phyloP scores from a whole-genome alignment of 2,797 vertebrate genomes.

The Margarornis squamiger region DNA sequence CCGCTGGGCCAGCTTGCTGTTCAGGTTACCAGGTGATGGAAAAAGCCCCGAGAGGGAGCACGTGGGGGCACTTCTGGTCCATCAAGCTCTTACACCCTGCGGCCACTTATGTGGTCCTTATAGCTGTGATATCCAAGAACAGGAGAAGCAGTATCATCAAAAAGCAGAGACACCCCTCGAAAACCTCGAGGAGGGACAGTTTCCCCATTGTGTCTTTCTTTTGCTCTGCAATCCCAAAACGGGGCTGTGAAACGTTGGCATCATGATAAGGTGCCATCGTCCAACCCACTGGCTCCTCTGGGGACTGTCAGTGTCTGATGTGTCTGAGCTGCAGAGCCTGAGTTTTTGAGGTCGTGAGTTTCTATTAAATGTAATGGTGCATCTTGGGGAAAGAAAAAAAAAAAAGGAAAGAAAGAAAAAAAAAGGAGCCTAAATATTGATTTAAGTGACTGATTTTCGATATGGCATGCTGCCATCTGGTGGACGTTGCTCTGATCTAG shows the following conservation, averaged over 20 bases:
- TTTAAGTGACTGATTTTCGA: slow-evolving; percentile 57
- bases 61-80: rapidly evolving
- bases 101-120: rapidly evolving
- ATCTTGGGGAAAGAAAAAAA: not conserved
- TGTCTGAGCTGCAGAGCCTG: not conserved
- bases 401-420: too few relatives aligned
- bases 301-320: not conserved
- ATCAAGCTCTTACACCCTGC: not conserved
- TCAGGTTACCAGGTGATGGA: not conserved
- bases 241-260: not conserved
- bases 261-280: rapidly evolving
- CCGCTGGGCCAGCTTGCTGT: rapidly evolving
- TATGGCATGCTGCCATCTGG: slow-evolving; percentile 72
- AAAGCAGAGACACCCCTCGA: not conserved
- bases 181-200: not conserved
- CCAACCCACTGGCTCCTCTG: not conserved
- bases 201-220: not conserved
- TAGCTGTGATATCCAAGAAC: not conserved
- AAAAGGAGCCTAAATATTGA: slow-evolving; percentile 23
- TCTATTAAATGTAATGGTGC: not conserved
- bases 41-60: not conserved
- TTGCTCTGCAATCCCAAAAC: not conserved
- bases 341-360: not conserved
- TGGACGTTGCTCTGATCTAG: slow-evolving; percentile 25
- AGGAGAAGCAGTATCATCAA: not conserved